Evolutionary conservation across 2,888 invertebrate genomes (phyloP), one percentile per base, ranked within the genome.

Genomic region (Noctua janthina): DNA sequence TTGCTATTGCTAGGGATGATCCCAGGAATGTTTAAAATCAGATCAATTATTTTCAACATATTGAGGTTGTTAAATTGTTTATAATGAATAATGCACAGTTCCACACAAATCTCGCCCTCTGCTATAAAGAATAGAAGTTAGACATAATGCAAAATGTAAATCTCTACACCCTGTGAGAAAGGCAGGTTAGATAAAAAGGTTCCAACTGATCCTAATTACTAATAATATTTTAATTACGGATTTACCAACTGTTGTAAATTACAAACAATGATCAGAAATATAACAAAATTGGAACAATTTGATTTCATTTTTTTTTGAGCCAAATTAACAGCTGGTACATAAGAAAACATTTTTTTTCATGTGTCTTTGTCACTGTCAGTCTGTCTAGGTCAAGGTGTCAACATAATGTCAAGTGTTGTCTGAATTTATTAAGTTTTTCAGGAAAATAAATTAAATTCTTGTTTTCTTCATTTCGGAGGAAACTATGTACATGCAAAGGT

Each of bases 301-400:
- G 10, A 35, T 64, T 66, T 66, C 4, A 64, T 35, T 35, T 62
- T 35, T 62, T 15, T 29, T 62, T 64, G 17, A 35, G 17, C 35
- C 0, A 64, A 64, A 64, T 35, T 15, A 62, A 29, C 62, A 62
- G 29, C 62, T 20, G 54, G 15, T 56, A 59, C 39, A 35, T 43
- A 54, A 3, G 10, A 66, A 46, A 75, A 73, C 13, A 15, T 29
- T 11, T 43, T 76, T 46, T n/a, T 46, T 23, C 29, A 17, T 51
- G 17, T 76, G 56, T 49, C 39, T 67, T 20, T 76, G 77, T 83
- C 84, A 51, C 29, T 68, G 80, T 79, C 79, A 81, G 54, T 29
- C 59, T 46, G 23, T 78, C 68, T 78, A 84, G 51, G 67, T 51
- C 51, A 62, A 46, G 15, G 43, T 20, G 56, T 78, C 20, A 59